Base-by-base conservation (phyloP, 2,797 vertebrate genomes). In the Sparidentex hasta region DNA sequence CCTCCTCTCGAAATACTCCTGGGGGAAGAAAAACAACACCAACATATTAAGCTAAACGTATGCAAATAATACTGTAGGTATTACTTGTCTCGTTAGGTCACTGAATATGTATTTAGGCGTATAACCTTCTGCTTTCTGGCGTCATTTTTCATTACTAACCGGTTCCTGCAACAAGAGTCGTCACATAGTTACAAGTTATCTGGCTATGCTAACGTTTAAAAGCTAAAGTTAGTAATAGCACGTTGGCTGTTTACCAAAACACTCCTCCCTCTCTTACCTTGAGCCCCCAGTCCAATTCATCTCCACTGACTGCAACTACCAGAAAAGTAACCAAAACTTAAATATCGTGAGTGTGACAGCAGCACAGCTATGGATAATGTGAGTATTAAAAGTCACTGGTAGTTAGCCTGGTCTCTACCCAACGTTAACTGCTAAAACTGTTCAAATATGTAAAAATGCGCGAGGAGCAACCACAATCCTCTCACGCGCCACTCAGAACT, bases 251-350 rank as follows among this genome's bases (percentile, higher is more conserved):
- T 11, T 21, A 46, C 0, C 2, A 8, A 38, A 61, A 21, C 3
- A 6, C 14, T 2, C 0, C 1, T 0, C 1, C 0, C 4, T 12
- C 0, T 72, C 89, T 85, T 87, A 96, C 95, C 96, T 90, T 41
- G 93, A 94, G 43, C 96, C 96, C 0, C 96, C 96, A 1, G 96
- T 93, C 96, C 95, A 96, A 11, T 96, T 96, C 96, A 96, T 96
- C 48, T 65, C 84, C 0, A 77, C 43, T 21, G 2, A 1, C 47
- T 57, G 0, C 46, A 5, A 12, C 1, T 27, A 0, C 14, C 4
- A 20, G 3, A 5, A 2, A 55, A 18, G 17, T 1, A 5, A n/a
- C 0, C 0, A 25, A 23, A 23, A 18, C 6, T 1, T 20, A 1
- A 9, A 1, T 1, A 4, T 4, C 4, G 11, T 52, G 11, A 20